A percentile compares a stretch with the other conserved stretches of the same genome.
These are phyloP conservation scores for Calliphora vicina DNA, from an alignment of 1,140 invertebrate genomes.

Conservation along the genomic window DNA sequence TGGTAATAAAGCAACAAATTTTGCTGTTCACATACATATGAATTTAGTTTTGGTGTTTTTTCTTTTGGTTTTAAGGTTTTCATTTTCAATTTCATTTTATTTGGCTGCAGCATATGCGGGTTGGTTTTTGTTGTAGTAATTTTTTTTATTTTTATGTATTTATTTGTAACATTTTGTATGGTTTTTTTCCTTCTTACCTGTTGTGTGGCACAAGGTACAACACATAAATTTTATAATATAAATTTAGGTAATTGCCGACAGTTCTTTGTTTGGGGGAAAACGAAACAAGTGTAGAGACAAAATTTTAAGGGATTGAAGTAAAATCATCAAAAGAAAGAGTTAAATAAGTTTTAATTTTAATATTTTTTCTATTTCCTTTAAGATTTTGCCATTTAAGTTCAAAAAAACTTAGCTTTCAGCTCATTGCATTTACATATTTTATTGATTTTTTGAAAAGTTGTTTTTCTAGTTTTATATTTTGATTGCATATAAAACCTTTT, in stretches of 20 bases:
- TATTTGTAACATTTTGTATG: neutral
- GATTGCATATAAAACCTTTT: neutral
- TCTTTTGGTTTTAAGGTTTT: constrained; percentile 17
- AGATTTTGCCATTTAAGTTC: neutral
- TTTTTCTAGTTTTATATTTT: neutral
- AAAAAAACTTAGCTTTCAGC: neutral
- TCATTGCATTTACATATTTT: neutral
- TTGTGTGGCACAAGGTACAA: neutral
- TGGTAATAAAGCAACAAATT: neutral
- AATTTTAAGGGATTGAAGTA: neutral
- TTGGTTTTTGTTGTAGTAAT: too few species aligned
- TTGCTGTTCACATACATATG: neutral
- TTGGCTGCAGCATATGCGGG: neutral
- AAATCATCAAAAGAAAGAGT: neutral
- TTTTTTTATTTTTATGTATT: too few species aligned
- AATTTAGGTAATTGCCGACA: neutral
- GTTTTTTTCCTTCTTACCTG: constrained; percentile 6
- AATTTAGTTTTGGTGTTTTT: neutral
- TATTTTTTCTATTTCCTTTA: neutral
- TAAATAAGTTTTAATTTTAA: neutral
- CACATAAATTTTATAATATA: neutral
- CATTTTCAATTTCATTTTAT: constrained; percentile 24
- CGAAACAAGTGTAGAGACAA: neutral
- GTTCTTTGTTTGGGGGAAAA: neutral
- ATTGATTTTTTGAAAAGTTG: constrained; percentile 8